Evolutionary conservation across 2,113 vertebrate species (phyloP).

Genomic region (Tachuris rubrigastra): DNA sequence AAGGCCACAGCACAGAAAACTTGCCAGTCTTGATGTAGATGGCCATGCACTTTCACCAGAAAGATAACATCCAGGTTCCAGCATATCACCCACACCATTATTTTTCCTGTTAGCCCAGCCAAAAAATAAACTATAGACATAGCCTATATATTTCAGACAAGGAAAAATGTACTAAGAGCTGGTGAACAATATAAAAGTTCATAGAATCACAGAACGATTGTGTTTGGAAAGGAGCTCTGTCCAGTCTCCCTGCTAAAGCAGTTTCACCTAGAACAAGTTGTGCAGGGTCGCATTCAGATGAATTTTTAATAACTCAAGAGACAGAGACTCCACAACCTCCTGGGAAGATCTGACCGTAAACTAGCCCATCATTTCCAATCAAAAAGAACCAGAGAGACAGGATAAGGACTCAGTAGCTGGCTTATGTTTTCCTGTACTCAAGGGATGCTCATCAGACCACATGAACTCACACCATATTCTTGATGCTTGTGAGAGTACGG

Average conservation of each 20-base stretch:
- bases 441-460: background rate
- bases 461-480: background rate
- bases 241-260: background rate
- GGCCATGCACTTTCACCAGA: background rate
- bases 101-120: background rate
- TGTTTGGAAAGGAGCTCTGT: background rate
- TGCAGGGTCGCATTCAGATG: rapidly evolving
- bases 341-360: background rate
- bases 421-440: background rate
- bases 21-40: background rate
- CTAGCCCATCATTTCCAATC: background rate
- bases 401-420: background rate
- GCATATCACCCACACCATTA: background rate
- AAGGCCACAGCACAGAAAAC: background rate
- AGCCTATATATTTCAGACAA: background rate
- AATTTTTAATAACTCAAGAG: background rate
- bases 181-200: background rate
- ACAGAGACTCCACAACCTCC: background rate
- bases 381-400: background rate
- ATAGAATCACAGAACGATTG: background rate
- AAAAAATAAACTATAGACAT: background rate
- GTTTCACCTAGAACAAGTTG: background rate
- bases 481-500: background rate
- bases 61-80: background rate
- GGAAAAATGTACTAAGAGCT: background rate